Percentiles rank a stretch among this genome's conserved stretches.
phyloP scores from a whole-genome alignment of 2,888 invertebrate species.

The Euplagia quadripunctaria region DNA sequence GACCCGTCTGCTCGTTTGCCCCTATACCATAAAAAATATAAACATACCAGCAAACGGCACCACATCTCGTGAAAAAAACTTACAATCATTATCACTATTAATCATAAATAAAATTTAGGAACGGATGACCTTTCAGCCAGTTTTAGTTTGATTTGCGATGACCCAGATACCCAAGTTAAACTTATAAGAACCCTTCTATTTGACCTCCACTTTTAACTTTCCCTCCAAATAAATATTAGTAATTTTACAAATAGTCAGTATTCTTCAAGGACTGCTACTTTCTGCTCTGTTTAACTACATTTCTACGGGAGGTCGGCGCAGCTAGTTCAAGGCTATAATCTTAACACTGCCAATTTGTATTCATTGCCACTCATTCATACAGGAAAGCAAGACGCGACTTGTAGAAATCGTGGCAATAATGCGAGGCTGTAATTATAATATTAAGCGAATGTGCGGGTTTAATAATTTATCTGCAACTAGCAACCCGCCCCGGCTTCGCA shows the following conservation, averaged over 20 bases:
- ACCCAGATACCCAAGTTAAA: too few species aligned
- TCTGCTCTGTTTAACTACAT: slow-evolving; percentile 69
- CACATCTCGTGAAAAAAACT: too few species aligned
- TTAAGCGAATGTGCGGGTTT: not conserved
- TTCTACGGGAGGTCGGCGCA: slow-evolving; percentile 70
- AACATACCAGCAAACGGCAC: too few species aligned
- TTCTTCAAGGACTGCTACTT: slow-evolving; percentile 28
- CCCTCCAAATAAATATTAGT: not conserved
- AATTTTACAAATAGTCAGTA: not conserved
- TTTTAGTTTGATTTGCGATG: too few species aligned
- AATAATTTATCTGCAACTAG: not conserved
- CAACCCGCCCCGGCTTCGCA: too few species aligned
- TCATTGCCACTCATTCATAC: slow-evolving; percentile 30
- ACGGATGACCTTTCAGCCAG: too few species aligned
- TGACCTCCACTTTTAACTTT: too few species aligned
- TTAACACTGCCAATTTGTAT: slow-evolving; percentile 30
- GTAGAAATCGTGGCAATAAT: slow-evolving; percentile 13
- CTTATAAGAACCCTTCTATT: too few species aligned
- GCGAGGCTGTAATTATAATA: not conserved
- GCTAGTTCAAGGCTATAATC: slow-evolving; percentile 67
- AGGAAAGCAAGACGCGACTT: slow-evolving; percentile 15
- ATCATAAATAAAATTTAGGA: too few species aligned
- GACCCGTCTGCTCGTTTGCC: too few species aligned
- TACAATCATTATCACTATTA: too few species aligned
- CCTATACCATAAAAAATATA: too few species aligned